A percentile compares a stretch with the other conserved stretches of the same genome.
Evolutionary conservation across 2,113 vertebrate species (phyloP).

Genomic region (Dicaeum eximium): DNA sequence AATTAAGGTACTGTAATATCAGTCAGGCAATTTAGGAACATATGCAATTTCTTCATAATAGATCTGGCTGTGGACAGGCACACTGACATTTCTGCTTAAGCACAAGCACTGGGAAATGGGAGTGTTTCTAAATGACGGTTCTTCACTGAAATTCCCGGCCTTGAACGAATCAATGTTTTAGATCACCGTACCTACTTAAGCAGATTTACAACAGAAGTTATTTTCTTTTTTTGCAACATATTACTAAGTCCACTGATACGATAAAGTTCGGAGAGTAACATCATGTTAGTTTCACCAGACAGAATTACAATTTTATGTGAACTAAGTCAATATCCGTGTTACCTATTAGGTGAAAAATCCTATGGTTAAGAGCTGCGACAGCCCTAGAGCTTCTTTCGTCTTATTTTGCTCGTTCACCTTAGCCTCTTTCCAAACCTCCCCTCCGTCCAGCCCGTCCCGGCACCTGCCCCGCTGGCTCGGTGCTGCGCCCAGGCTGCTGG

Average conservation of each 20-base stretch:
- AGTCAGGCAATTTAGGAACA: fast-evolving
- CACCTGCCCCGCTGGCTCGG: not conserved
- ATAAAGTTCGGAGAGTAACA: not conserved
- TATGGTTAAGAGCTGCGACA: not conserved
- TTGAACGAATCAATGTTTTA: fast-evolving
- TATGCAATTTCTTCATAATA: not conserved
- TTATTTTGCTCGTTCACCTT: fast-evolving
- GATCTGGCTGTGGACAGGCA: not conserved
- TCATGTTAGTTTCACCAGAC: not conserved
- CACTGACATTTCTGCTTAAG: not conserved
- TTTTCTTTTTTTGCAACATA: not conserved
- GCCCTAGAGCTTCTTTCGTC: too few species aligned
- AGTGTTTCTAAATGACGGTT: not conserved
- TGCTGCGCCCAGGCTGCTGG: fast-evolving
- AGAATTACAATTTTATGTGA: fast-evolving
- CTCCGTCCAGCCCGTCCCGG: not conserved
- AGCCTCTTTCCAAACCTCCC: too few species aligned
- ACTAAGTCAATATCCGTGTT: fast-evolving
- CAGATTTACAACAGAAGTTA: not conserved
- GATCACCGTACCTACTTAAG: not conserved
- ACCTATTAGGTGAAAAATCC: fast-evolving
- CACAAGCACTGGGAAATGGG: fast-evolving
- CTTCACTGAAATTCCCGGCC: fast-evolving
- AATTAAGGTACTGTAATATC: not conserved
- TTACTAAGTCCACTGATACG: fast-evolving